phyloP scores from a whole-genome alignment of 1,140 invertebrate species.

The Rhyacophila brunnea region DNA sequence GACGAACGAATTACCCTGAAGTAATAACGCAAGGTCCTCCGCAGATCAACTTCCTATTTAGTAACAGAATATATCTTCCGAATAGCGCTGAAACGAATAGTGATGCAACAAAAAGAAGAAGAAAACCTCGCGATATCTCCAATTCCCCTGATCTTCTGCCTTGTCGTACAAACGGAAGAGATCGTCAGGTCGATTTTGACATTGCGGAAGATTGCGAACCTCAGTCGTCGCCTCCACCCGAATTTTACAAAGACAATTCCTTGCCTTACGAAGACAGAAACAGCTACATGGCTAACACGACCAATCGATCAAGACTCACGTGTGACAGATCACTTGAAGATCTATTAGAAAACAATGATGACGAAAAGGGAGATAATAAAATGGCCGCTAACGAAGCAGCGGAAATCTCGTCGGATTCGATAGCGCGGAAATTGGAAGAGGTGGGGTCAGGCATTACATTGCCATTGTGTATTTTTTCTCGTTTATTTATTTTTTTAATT shows the following conservation, averaged over 20 bases:
- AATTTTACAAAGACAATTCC: conserved; percentile 48
- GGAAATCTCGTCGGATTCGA: conserved; percentile 27
- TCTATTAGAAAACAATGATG: too few relatives aligned
- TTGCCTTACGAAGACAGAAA: conserved; percentile 36
- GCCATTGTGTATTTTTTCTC: conserved; percentile 6
- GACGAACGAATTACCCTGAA: background rate
- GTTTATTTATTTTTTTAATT: conserved; percentile 24
- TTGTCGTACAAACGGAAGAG: background rate
- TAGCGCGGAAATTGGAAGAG: conserved; percentile 34
- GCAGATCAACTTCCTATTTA: conserved; percentile 51
- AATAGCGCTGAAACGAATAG: conserved; percentile 43
- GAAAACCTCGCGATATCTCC: too few relatives aligned
- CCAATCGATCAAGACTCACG: too few relatives aligned
- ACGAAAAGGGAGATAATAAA: background rate
- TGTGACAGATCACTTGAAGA: too few relatives aligned
- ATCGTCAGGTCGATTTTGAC: conserved; percentile 25
- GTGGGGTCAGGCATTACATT: conserved; percentile 17
- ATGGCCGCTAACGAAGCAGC: conserved; percentile 7
- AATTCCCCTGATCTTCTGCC: conserved; percentile 21
- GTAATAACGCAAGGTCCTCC: conserved; percentile 38
- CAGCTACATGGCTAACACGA: background rate
- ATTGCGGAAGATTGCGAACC: conserved; percentile 39
- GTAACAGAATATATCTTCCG: conserved; percentile 44
- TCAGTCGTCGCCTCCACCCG: conserved; percentile 38
- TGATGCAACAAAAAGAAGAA: conserved; percentile 1